Evolutionary conservation across 2,888 invertebrate species (phyloP), one percentile per base, ranked within the genome.

Genomic region (Drosophila aldrichi): DNA sequence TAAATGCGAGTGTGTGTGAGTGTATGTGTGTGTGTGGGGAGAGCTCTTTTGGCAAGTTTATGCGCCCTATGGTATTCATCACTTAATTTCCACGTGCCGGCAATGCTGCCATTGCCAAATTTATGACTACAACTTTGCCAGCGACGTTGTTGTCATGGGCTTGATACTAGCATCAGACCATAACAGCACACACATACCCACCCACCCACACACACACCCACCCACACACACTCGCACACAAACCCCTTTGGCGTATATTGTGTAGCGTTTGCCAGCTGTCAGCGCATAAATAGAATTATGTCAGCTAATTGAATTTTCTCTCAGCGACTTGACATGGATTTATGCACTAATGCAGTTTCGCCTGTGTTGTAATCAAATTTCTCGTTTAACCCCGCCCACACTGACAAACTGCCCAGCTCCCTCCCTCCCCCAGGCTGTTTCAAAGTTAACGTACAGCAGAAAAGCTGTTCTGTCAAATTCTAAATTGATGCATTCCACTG

Each of bases 81-180:
- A 88, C 81, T 87, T 87, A 85, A 89, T 89, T 89, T 87, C 80
- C 81, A 87, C 83, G 89, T 85, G 83, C 82, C 61, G 74, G 74
- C 59, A 74, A 60, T 44, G 82, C 80, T 84, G 86, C 80, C 84
- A 82, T 84, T 86, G 82, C 74, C 74, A 81, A 89, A 88, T 89
- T 88, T 89, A 89, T 89, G 88, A 88, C 89, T 80, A 89, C 89
- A 86, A 88, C 89, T 80, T 75, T 73, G 73, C 59, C 61, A 55
- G 55, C 69, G 54, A 64, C 49, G 71, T 59, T 76, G 74, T 59
- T 69, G 72, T 74, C 81, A 73, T 77, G 78, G 69, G 67, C 64
- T 65, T 69, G 48, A 40, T 57, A 14, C 64, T 59, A 51, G n/a
- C 25, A 58, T 38, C 40, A 72, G 52, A 36, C 67, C 59, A 40